Evolutionary conservation across 2,797 vertebrate genomes (phyloP).

Genomic region (Fratercula arctica): DNA sequence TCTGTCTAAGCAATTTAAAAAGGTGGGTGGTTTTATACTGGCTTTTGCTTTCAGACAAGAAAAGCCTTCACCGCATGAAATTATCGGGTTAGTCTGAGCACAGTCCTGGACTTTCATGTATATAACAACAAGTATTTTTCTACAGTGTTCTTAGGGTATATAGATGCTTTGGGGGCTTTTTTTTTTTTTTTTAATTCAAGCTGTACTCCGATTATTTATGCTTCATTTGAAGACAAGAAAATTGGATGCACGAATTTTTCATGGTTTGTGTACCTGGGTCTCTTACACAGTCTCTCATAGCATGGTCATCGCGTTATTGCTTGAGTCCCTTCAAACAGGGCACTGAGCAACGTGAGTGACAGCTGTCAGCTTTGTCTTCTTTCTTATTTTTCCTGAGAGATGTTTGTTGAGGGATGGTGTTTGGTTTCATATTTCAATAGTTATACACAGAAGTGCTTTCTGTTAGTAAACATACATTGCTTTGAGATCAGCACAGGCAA

Average conservation of each 20-base stretch:
- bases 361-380: neutral
- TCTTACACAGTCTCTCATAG: neutral
- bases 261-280: neutral
- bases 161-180: neutral
- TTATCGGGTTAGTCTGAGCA: neutral
- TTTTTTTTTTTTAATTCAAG: neutral
- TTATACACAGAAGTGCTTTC: neutral
- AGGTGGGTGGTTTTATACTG: neutral
- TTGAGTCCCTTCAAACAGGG: neutral
- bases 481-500: neutral
- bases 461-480: neutral
- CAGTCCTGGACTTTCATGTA: neutral
- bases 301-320: neutral
- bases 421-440: neutral
- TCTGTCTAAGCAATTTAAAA: conserved; percentile 9
- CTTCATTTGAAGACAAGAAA: neutral
- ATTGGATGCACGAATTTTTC: neutral
- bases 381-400: neutral
- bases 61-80: neutral
- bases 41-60: neutral
- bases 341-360: neutral
- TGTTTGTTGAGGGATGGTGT: neutral
- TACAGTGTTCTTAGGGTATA: neutral
- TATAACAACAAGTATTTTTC: neutral
- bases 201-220: neutral